Evolutionary conservation across 2,113 vertebrate genomes (phyloP), one percentile per base, ranked within the genome.

Genomic region (Microcebus murinus): DNA sequence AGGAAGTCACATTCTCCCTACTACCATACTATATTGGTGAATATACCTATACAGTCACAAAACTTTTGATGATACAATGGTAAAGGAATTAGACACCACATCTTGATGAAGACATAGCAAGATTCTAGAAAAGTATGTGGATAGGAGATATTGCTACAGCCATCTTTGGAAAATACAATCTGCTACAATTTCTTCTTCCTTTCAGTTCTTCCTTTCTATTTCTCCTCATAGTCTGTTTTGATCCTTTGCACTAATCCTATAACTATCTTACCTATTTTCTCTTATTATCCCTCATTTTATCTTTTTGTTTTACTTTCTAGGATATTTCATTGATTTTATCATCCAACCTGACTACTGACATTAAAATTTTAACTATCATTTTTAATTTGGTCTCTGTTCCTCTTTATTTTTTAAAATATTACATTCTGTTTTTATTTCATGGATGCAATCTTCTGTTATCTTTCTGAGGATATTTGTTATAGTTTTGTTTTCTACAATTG

Each of bases 251-350:
- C 50, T 74, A 97, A 94, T 80, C 63, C 70, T 94, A 45, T 88
- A 59, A 83, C 91, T 94, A 80, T 88, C 83, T 74, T n/a, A 85
- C 45, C 77, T 87, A 31, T 59, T 85, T 25, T 79, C 29, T 23
- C 4, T 92, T 76, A 67, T 74, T 80, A 50, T 68, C 34, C 25
- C 29, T 89, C 63, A 85, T n/a, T 82, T 93, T 76, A 48, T 96
- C 73, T 92, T 92, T 94, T 87, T 94, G 71, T 94, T 96, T 67
- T 63, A 34, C 65, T 85, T 79, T 88, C 14, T 52, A 94, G 55
- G 71, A 36, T 83, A 85, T 92, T 70, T 89, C 65, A 70, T 80
- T 21, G 31, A 59, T n/a, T 93, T 90, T 67, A 76, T 81, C 45
- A 9, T 68, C 42, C 91, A 88, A 85, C 8, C 18, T 59, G 61